A percentile compares a stretch with the other conserved stretches of the same genome.
These are phyloP conservation scores for Holothuria glaberrima DNA, from an alignment of 35 echinoderm and acorn worm genomes.

Conservation along the genomic window DNA sequence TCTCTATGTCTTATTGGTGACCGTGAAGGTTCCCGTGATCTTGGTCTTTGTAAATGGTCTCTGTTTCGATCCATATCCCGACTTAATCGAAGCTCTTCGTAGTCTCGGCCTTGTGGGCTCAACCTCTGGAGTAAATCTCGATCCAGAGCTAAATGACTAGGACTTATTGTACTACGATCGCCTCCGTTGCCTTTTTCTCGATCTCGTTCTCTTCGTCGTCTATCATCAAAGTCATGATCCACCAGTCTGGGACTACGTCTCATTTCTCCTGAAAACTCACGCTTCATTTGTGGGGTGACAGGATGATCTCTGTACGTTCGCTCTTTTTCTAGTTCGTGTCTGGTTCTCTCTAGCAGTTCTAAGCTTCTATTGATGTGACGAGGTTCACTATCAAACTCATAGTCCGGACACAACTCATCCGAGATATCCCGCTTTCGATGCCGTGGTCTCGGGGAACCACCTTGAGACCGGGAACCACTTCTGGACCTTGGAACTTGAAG, in stretches of 20 bases:
- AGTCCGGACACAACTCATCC: conserved; percentile 33
- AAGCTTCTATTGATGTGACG: conserved; percentile 35
- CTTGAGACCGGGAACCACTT: conserved; percentile 45
- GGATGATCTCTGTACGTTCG: conserved; percentile 21
- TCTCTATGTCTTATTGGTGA: conserved; percentile 70
- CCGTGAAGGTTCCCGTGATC: conserved; percentile 57
- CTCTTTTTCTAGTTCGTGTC: conserved; percentile 32
- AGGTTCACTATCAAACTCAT: conserved; percentile 14
- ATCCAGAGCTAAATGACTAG: conserved; percentile 21
- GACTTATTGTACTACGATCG: conserved; percentile 18
- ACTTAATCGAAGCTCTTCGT: conserved; percentile 30
- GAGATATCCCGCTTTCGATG: conserved; percentile 39
- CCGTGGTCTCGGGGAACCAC: conserved; percentile 40
- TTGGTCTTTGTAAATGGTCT: conserved; percentile 67
- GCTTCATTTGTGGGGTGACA: conserved; percentile 11
- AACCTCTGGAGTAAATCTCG: conserved; percentile 45
- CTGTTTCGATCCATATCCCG: conserved; percentile 59
- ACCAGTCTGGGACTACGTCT: conserved; percentile 21
- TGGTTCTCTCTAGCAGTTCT: conserved; percentile 47
- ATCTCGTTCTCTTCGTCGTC: neutral
- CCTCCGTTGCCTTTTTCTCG: conserved; percentile 33
- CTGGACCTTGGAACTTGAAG: conserved; percentile 55
- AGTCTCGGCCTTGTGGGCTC: conserved; percentile 57
- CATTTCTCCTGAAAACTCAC: neutral
- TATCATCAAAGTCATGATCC: conserved; percentile 43